A percentile compares a stretch with the other conserved stretches of the same genome.
phyloP scores from a whole-genome alignment of 2,797 vertebrate genomes.

The Danio aesculapii region DNA sequence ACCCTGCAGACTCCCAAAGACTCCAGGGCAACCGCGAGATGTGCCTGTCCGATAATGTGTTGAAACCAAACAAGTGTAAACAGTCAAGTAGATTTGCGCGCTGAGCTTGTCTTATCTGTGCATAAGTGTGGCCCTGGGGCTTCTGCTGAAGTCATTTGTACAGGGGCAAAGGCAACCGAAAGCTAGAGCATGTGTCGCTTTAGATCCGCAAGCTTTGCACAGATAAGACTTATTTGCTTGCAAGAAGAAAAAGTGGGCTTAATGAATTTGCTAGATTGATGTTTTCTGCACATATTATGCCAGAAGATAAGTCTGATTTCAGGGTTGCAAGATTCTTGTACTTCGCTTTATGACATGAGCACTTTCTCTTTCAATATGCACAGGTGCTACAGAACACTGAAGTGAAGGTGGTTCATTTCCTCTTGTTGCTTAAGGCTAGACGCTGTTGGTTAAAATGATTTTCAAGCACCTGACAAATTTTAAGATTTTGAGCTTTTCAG shows the following conservation, averaged over 20 bases:
- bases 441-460: too few species aligned
- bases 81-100: constrained; percentile 65
- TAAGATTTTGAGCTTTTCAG: too few species aligned
- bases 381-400: background rate
- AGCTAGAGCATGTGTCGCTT: constrained; percentile 49
- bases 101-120: constrained; percentile 49
- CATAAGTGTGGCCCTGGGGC: constrained; percentile 45
- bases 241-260: background rate
- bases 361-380: constrained; percentile 16
- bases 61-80: constrained; percentile 75
- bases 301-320: constrained; percentile 10
- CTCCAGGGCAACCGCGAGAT: constrained; percentile 68
- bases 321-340: too few species aligned
- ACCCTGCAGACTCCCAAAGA: constrained; percentile 68
- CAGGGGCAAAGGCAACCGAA: constrained; percentile 61
- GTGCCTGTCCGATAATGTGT: constrained; percentile 73
- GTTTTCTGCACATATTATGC: background rate
- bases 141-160: constrained; percentile 61
- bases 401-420: background rate
- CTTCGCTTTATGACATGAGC: background rate
- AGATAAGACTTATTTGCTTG: constrained; percentile 11
- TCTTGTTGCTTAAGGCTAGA: constrained; percentile 62
- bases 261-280: background rate
- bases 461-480: too few species aligned
- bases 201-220: background rate